Conservation (phyloP, 2,113 vertebrate genomes). For the Clarias gariepinus region DNA sequence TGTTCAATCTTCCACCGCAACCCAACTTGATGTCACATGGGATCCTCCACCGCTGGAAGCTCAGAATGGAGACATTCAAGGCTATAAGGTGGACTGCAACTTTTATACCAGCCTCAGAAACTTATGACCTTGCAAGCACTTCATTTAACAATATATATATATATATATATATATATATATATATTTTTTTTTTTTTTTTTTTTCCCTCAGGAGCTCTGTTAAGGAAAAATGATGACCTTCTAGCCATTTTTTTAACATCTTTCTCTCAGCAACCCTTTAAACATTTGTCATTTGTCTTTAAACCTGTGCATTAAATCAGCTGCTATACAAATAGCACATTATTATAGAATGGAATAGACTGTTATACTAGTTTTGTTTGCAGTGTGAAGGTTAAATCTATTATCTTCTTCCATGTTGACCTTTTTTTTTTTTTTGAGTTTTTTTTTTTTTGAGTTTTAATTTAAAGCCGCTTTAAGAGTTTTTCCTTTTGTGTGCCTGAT, state of each 20-base stretch:
- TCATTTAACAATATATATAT: background rate
- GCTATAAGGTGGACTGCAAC: constrained; percentile 85
- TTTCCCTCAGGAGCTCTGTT: background rate
- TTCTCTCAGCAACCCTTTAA: background rate
- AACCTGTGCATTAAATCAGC: background rate
- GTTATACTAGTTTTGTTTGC: background rate
- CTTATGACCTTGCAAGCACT: constrained; percentile 5
- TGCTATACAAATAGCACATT: background rate
- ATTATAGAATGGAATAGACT: background rate
- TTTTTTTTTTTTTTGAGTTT: background rate
- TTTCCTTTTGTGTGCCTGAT: background rate
- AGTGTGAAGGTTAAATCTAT: background rate
- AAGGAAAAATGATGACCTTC: background rate
- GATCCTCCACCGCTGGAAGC: constrained; percentile 84
- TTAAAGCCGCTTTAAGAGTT: background rate
- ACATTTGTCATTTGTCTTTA: background rate
- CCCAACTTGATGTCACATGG: constrained; percentile 93
- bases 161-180: no score
- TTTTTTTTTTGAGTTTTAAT: background rate
- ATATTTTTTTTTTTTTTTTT: no score
- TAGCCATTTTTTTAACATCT: background rate
- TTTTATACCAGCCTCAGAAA: background rate
- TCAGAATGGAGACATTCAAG: constrained; percentile 95
- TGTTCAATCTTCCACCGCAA: constrained; percentile 83
- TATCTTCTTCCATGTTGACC: no score